Evolutionary conservation across 2,888 invertebrate species (phyloP), one percentile per base, ranked within the genome.

Genomic region (Theretra japonica): DNA sequence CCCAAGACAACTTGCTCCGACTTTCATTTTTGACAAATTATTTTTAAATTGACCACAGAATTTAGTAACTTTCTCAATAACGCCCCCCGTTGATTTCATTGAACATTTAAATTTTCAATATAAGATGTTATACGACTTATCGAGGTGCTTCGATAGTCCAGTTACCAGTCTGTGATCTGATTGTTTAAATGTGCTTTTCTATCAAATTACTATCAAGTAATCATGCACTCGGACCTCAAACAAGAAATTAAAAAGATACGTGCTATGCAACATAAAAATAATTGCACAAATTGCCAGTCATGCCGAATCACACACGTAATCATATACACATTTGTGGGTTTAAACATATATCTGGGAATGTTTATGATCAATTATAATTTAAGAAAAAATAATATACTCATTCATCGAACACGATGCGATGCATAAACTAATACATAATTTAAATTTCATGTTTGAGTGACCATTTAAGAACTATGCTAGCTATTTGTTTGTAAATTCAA

Each of bases 361-460:
- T 50, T 17, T n/a, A n/a, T 21, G 17, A 30, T 30, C 25, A 41
- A 1, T 53, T 21, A 56, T 33, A 33, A 41, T 4, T 23, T 48
- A 41, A 28, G 53, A n/a, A 69, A 28, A 5, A 50, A 68, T 25
- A 17, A 23, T 25, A 69, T 41, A 41, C 21, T 41, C 5, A 41
- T 17, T 23, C 53, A 50, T n/a, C 28, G n/a, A 56, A 69, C 69
- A 69, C 5, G 21, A 80, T 82, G 80, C 78, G 68, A 19, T 72
- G 73, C 73, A 72, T 73, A 77, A 48, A 76, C 68, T 72, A 56
- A 75, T 75, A 72, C 75, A 75, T 74, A 80, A 75, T 83, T 79
- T 73, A 79, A 89, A 91, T 89, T 92, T 90, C 88, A 80, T 89
- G 92, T 93, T 92, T 90, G 91, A 92, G 92, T 81, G 77, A 77